Conservation (phyloP, 2,113 vertebrate genomes). For the Xenopus laevis region DNA sequence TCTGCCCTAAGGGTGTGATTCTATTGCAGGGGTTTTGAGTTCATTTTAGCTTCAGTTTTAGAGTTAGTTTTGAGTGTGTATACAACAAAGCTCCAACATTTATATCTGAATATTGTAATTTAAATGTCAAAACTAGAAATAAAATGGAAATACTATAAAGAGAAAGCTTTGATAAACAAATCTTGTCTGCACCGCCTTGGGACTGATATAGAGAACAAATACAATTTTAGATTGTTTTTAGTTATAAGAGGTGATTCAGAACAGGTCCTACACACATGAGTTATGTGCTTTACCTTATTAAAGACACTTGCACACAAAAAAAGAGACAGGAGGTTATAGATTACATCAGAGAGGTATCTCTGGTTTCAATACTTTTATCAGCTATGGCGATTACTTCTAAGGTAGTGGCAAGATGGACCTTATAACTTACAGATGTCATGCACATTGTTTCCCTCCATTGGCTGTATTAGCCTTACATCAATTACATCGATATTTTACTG, state of each 20-base stretch:
- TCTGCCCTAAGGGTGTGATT: too few relatives aligned
- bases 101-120: too few relatives aligned
- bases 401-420: constrained; percentile 10
- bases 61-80: too few relatives aligned
- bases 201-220: not conserved
- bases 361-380: constrained; percentile 24
- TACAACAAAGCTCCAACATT: too few relatives aligned
- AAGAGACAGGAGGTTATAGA: constrained; percentile 13
- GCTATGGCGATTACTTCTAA: constrained; percentile 13
- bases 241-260: constrained; percentile 10
- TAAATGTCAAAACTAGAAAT: too few relatives aligned
- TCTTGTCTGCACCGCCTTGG: not conserved
- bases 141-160: too few relatives aligned
- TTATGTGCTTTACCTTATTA: constrained; percentile 21
- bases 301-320: constrained; percentile 22
- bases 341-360: constrained; percentile 32
- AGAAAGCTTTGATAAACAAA: too few relatives aligned
- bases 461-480: not conserved
- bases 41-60: too few relatives aligned
- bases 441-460: not conserved
- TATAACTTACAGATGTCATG: constrained; percentile 30
- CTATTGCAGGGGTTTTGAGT: too few relatives aligned
- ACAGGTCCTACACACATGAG: constrained; percentile 19
- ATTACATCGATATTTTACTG: not conserved
- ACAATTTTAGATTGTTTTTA: not conserved